Conservation (phyloP, 2,113 vertebrate species). For the Ceratotherium simum region DNA sequence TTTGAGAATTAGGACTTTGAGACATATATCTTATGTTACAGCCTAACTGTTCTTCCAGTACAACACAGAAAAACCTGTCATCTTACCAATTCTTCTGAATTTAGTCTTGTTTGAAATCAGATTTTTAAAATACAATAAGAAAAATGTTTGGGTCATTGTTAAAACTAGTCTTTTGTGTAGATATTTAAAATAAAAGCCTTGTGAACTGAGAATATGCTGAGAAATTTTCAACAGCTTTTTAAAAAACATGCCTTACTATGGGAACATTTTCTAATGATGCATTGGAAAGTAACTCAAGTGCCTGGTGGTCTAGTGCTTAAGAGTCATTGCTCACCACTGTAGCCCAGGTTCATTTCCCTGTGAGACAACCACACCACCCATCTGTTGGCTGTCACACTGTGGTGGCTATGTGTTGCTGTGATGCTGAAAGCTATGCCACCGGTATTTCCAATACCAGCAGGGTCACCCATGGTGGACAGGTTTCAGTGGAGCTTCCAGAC, state of each 20-base stretch:
- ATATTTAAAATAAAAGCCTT: constrained; percentile 55
- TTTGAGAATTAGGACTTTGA: constrained; percentile 35
- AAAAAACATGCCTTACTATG: neutral
- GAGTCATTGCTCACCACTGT: too few relatives aligned
- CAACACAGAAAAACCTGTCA: neutral
- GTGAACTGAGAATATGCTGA: constrained; percentile 7
- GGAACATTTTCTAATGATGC: constrained; percentile 18
- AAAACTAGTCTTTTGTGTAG: neutral
- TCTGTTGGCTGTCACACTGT: too few relatives aligned
- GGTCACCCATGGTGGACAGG: too few relatives aligned
- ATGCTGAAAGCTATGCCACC: too few relatives aligned
- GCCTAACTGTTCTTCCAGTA: constrained; percentile 18
- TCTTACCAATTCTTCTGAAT: constrained; percentile 47
- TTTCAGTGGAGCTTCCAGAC: too few relatives aligned
- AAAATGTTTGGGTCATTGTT: neutral
- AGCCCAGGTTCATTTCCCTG: too few relatives aligned
- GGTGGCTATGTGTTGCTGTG: too few relatives aligned
- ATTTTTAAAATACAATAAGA: neutral
- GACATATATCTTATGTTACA: neutral
- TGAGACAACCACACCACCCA: too few relatives aligned
- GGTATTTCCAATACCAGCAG: too few relatives aligned
- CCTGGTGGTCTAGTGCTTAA: neutral
- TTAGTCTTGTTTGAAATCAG: neutral
- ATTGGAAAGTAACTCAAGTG: neutral
- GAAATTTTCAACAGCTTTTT: constrained; percentile 43